These are phyloP conservation scores for Himalopsyche kuldschensis DNA, from an alignment of 2,888 invertebrate genomes.

Conservation along the genomic window DNA sequence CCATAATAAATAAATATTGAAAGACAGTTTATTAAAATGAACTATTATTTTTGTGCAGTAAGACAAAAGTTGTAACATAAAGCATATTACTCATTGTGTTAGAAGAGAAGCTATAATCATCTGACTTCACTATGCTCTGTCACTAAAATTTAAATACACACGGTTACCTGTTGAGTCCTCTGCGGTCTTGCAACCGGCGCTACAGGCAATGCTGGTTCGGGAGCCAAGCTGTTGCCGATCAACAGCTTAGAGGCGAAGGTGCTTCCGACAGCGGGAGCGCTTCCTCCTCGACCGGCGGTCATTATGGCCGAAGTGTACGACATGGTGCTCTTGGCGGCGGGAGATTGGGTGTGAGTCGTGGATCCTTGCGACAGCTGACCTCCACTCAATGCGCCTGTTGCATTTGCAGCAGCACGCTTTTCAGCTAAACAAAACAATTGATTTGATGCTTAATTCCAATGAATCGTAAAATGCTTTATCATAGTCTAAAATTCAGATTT, in stretches of 20 bases:
- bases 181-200: slow-evolving; percentile 41
- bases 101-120: too few species aligned
- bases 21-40: too few species aligned
- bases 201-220: slow-evolving; percentile 45
- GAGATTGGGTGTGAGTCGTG: slow-evolving; percentile 39
- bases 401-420: slow-evolving; percentile 48
- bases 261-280: slow-evolving; percentile 64
- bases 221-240: slow-evolving; percentile 52
- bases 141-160: background rate
- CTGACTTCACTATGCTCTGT: too few species aligned
- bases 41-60: too few species aligned
- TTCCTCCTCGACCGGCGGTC: slow-evolving; percentile 54
- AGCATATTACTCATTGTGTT: too few species aligned
- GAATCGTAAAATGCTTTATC: too few species aligned
- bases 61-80: too few species aligned
- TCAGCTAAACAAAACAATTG: slow-evolving; percentile 48
- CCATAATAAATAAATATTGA: too few species aligned
- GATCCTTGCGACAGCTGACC: slow-evolving; percentile 41
- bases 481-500: too few species aligned
- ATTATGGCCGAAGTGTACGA: slow-evolving; percentile 61
- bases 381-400: slow-evolving; percentile 48
- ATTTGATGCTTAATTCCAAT: background rate
- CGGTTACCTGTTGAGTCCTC: background rate
- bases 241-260: slow-evolving; percentile 73
- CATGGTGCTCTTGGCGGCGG: slow-evolving; percentile 56